These are phyloP conservation scores for Proales similis DNA, from an alignment of 1,140 invertebrate genomes.

Conservation along the genomic window DNA sequence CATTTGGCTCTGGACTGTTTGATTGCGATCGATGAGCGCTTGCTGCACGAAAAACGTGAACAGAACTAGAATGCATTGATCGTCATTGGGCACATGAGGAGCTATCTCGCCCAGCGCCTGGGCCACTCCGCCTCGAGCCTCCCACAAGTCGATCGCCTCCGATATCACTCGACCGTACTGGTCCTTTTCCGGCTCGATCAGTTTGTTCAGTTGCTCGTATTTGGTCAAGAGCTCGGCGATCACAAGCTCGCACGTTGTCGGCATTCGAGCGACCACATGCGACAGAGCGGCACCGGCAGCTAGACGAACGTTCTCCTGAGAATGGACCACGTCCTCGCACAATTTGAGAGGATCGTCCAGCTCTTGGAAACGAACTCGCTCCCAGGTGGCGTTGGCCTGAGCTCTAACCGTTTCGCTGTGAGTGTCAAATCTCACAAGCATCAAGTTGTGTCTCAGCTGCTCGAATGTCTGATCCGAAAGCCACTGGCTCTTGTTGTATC, in stretches of 20 bases:
- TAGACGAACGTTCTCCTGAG: constrained; percentile 68
- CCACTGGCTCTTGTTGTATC: too few species aligned
- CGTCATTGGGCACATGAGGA: constrained; percentile 54
- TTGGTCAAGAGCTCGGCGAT: constrained; percentile 63
- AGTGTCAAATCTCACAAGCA: too few species aligned
- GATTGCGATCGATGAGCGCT: constrained; percentile 73
- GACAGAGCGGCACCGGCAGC: constrained; percentile 69
- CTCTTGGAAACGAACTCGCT: too few species aligned
- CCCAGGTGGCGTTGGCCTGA: too few species aligned
- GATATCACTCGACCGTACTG: constrained; percentile 79
- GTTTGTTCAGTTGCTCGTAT: constrained; percentile 64
- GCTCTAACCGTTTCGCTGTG: too few species aligned
- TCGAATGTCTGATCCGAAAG: too few species aligned
- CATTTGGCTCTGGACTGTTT: constrained; percentile 78
- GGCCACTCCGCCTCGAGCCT: constrained; percentile 75
- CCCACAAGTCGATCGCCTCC: constrained; percentile 69
- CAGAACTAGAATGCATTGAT: constrained; percentile 63
- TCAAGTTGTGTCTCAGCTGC: too few species aligned
- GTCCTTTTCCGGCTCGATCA: constrained; percentile 77
- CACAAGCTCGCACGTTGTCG: constrained; percentile 56
- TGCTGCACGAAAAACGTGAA: constrained; percentile 73
- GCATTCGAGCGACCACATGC: constrained; percentile 47
- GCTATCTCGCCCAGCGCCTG: constrained; percentile 69
- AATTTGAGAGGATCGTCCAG: too few species aligned
- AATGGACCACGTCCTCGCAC: constrained; percentile 66